Evolutionary conservation across 2,797 vertebrate species (phyloP), one percentile per base, ranked within the genome.

Genomic region (Pipistrellus pipistrellus): DNA sequence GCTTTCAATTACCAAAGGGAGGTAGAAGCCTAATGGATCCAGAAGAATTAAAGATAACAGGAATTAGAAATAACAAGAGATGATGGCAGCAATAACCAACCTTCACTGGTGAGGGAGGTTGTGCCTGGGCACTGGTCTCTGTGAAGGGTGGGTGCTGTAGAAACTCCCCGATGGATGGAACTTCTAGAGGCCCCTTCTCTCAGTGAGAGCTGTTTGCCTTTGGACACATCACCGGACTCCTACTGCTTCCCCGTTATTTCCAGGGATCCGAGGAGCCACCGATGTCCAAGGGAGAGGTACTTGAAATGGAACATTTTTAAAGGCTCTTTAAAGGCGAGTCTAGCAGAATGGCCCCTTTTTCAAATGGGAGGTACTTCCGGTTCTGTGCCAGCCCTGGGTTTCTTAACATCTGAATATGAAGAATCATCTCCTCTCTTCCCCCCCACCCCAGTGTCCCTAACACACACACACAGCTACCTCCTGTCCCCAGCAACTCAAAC

Each of bases 101-200:
- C 20, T 2, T n/a, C 14, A 0, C 0, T 13, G 38, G 21, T 7
- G 86, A 38, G 7, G 8, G 18, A 7, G 10, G 21, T 8, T 3
- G 3, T 0, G 0, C 27, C n/a, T 0, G 27, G 44, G 20, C 7
- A 0, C 27, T 2, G 38, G 69, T 69, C 6, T 57, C 68, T 15
- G 32, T 8, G 57, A 62, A 41, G 62, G 3, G 15, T 8, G 25
- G 8, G 68, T 68, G 15, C 71, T 41, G 35, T 38, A 72, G 27
- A 44, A 15, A 23, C 20, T 32, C 85, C 82, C 38, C 10, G 13
- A 27, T 17, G n/a, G 38, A 32, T 23, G 35, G 23, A 6, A 57
- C 76, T 73, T 81, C 44, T 71, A 87, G 78, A 76, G 78, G 35
- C 13, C 73, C 15, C 44, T 68, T 80, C 38, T 87, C 76, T 80